Evolutionary conservation across 2,888 invertebrate species (phyloP), one percentile per base, ranked within the genome.

Genomic region (Plebejus argus): DNA sequence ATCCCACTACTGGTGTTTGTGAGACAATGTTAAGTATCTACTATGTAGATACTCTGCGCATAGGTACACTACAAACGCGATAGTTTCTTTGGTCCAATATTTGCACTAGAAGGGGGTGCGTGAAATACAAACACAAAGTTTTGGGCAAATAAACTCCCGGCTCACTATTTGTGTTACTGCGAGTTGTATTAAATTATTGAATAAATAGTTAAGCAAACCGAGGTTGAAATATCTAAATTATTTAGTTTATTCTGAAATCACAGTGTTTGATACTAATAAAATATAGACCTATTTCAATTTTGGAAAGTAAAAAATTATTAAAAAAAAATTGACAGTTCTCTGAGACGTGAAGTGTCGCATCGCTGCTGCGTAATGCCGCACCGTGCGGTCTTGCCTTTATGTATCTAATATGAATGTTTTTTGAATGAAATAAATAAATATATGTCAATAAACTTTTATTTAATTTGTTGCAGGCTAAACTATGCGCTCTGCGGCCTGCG

Each of bases 381-480:
- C 6, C 1, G 39, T 39, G 10, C 39, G 39, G 39, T 39, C 39
- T 39, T 6, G 8, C 39, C 35, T 39, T 8, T 39, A 39, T 39
- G 7, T 35, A 35, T 35, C 0, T 35, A 35, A 35, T 35, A 35
- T 7, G 6, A 35, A 7, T 35, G 35, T 35, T 35, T 35, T 0
- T 35, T 35, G 39, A 39, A 10, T 39, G n/a, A 39, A 10, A 10
- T 39, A 39, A 39, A 39, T 1, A 39, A 39, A 39, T 39, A 35
- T 0, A 39, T 45, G 45, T 12, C 18, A 66, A 53, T 35, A 23
- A 39, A 66, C 28, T 56, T 23, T 33, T 56, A 0, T 23, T 61
- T 76, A 1, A 8, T n/a, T 89, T 88, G 89, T 95, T 96, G 80
- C 96, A 97, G 98, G 85, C 91, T 96, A 82, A 98, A 98, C 94